A percentile compares a stretch with the other conserved stretches of the same genome.
phyloP scores from a whole-genome alignment of 2,113 vertebrate species.

The Peromyscus polionotus region DNA sequence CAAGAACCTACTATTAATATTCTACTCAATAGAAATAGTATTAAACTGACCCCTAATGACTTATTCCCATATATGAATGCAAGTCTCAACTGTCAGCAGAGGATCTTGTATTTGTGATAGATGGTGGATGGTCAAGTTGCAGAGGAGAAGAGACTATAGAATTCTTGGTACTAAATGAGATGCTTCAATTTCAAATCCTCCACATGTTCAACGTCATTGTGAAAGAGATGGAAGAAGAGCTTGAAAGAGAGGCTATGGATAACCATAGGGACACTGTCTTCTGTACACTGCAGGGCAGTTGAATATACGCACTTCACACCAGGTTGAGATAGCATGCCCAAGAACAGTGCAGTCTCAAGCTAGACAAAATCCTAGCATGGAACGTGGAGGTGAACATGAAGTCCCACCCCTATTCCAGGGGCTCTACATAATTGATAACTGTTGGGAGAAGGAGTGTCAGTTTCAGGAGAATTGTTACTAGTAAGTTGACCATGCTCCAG shows the following conservation, averaged over 20 bases:
- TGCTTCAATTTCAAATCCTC: too few species aligned
- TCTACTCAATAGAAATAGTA: too few species aligned
- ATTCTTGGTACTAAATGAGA: too few species aligned
- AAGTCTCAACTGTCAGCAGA: too few species aligned
- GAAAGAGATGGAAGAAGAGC: background rate
- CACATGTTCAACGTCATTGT: too few species aligned
- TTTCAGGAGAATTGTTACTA: too few species aligned
- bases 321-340: background rate
- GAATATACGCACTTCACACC: background rate
- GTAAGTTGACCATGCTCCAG: background rate
- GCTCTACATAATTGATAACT: background rate
- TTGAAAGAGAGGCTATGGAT: background rate
- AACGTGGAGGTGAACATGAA: background rate
- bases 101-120: too few species aligned
- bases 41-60: too few species aligned
- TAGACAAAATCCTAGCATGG: background rate
- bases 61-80: too few species aligned
- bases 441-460: background rate
- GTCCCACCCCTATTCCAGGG: fast-evolving
- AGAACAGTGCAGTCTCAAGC: background rate
- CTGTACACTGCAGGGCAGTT: background rate
- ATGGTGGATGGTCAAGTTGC: too few species aligned
- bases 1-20: background rate
- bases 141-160: too few species aligned
- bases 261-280: background rate